A percentile compares a stretch with the other conserved stretches of the same genome.
These are phyloP conservation scores for Flexamia atlantica DNA, from an alignment of 2,888 invertebrate genomes.

Conservation along the genomic window DNA sequence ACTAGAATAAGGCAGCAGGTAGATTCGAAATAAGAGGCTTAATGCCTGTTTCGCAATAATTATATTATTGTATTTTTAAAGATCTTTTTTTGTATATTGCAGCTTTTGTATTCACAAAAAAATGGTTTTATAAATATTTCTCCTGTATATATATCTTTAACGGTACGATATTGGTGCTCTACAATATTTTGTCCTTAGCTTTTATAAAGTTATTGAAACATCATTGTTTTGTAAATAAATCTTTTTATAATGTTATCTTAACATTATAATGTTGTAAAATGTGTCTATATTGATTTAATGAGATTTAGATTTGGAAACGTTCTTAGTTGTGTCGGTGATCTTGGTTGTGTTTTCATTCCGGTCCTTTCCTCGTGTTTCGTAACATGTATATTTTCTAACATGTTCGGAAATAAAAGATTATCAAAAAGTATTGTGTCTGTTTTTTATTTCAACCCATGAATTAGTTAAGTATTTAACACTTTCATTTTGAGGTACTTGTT, in stretches of 20 bases:
- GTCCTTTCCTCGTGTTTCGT: slow-evolving; percentile 37
- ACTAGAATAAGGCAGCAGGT: slow-evolving; percentile 37
- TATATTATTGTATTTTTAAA: slow-evolving; percentile 36
- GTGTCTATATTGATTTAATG: slow-evolving; percentile 51
- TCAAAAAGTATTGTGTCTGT: not conserved
- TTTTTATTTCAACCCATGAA: not conserved
- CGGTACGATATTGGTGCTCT: slow-evolving; percentile 63
- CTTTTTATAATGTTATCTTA: slow-evolving; percentile 59
- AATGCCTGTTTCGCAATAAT: slow-evolving; percentile 61
- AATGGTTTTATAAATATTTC: slow-evolving; percentile 62
- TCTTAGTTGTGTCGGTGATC: slow-evolving; percentile 40
- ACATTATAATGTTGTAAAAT: slow-evolving; percentile 54
- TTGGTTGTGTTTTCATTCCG: slow-evolving; percentile 49
- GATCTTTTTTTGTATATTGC: slow-evolving; percentile 49
- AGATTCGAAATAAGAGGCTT: slow-evolving; percentile 7
- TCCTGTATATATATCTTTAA: slow-evolving; percentile 64
- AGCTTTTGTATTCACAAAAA: slow-evolving; percentile 64
- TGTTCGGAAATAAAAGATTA: slow-evolving; percentile 45
- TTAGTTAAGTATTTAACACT: too few species aligned
- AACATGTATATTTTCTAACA: slow-evolving; percentile 58
- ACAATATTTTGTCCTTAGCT: slow-evolving; percentile 65
- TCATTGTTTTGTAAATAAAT: slow-evolving; percentile 64
- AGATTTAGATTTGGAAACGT: slow-evolving; percentile 34
- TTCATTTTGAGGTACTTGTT: too few species aligned
- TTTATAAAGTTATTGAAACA: slow-evolving; percentile 63